Conservation (phyloP, 2,888 invertebrate species). For the Heliconius cydno region DNA sequence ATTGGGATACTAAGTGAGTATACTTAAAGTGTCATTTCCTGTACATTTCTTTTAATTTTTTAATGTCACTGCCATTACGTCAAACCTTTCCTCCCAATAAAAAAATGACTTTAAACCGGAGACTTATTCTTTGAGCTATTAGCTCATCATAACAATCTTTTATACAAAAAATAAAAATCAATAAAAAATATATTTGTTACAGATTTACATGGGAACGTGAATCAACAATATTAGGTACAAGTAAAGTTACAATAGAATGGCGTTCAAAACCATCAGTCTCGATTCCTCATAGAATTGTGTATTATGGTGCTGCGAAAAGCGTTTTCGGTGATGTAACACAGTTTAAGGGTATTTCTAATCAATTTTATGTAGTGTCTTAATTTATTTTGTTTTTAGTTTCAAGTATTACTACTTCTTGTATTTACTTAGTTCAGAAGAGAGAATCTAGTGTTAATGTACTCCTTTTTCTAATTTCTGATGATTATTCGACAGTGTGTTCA, state of each 20-base stretch:
- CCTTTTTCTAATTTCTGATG: too few species aligned
- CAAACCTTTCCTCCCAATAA: too few species aligned
- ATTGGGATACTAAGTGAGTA: constrained; percentile 90
- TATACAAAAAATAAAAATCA: neutral
- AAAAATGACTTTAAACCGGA: too few species aligned
- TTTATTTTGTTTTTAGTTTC: constrained; percentile 41
- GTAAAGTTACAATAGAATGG: constrained; percentile 91
- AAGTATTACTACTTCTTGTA: neutral
- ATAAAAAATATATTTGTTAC: neutral
- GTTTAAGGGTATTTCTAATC: constrained; percentile 84
- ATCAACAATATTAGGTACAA: constrained; percentile 81
- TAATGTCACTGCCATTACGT: too few species aligned
- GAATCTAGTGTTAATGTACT: too few species aligned
- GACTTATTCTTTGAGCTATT: too few species aligned
- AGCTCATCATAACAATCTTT: too few species aligned
- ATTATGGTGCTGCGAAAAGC: constrained; percentile 89
- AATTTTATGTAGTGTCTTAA: constrained; percentile 65
- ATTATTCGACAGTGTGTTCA: neutral
- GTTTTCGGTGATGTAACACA: constrained; percentile 85
- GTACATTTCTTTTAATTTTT: too few species aligned
- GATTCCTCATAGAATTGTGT: constrained; percentile 90
- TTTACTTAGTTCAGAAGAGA: neutral
- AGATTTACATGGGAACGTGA: constrained; percentile 92
- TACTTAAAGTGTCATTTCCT: neutral
- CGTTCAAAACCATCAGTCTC: constrained; percentile 84